These are phyloP conservation scores for Typhlomys cinereus DNA, from an alignment of 2,113 vertebrate species.

Conservation along the genomic window DNA sequence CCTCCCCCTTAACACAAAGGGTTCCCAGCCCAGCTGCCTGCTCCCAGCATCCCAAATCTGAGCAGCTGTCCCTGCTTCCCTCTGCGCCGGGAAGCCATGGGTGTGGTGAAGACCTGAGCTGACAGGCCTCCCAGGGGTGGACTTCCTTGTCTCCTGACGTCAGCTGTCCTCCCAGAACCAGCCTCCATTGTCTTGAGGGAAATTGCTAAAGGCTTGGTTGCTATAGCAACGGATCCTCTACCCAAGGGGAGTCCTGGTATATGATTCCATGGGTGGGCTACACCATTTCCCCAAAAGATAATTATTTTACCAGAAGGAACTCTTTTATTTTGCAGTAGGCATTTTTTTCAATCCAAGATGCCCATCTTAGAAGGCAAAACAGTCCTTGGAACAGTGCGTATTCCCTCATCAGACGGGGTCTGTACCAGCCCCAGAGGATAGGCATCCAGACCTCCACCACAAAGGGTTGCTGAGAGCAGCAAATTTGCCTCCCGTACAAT, in stretches of 20 bases:
- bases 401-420: background rate
- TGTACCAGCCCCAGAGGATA: background rate
- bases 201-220: conserved; percentile 47
- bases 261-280: conserved; percentile 42
- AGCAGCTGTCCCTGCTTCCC: conserved; percentile 60
- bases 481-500: background rate
- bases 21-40: conserved; percentile 67
- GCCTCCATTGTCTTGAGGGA: conserved; percentile 8
- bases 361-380: conserved; percentile 2
- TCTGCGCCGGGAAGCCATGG: background rate
- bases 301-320: background rate
- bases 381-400: background rate
- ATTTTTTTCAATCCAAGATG: background rate
- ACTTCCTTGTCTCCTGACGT: conserved; percentile 15
- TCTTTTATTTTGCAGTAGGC: background rate
- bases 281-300: background rate
- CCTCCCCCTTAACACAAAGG: conserved; percentile 71
- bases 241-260: background rate
- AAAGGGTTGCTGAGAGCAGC: background rate
- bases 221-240: conserved; percentile 30
- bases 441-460: background rate
- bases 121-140: background rate
- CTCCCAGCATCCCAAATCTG: conserved; percentile 57
- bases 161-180: background rate
- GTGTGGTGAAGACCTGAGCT: conserved; percentile 11